Base-by-base conservation (phyloP, 1,140 invertebrate species). In the Trichomalopsis sarcophagae region DNA sequence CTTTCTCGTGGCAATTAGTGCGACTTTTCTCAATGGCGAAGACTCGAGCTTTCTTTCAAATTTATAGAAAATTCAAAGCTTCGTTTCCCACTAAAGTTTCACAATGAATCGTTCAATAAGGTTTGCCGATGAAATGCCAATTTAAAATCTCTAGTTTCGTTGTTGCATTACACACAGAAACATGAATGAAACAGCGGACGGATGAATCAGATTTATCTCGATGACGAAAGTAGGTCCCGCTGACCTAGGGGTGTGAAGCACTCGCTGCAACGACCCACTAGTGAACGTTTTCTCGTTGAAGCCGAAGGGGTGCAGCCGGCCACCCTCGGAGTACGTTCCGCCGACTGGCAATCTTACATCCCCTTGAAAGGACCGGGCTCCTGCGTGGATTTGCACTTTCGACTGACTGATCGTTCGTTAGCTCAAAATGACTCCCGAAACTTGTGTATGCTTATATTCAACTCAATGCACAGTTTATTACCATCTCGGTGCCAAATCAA, bases 291-390 rank as follows among this genome's bases (percentile, higher is more conserved):
- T 89, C 89, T 87, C 89, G 90, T 91, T 89, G 89, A 88, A 88
- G 86, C 87, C 77, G 10, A 2, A 36, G 71, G 77, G 76, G 69
- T 66, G 33, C 69, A 71, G 27, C 27, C 68, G 74, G 77, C 86
- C 88, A 76, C 89, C 90, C 90, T 89, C 75, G 62, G 69, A 55
- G 55, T 79, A 87, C 81, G 83, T 87, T 87, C 85, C 78, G 80
- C 87, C 85, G 78, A 74, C 82, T 84, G 80, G 84, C 77, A 90
- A 92, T 91, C 91, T 91, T 91, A 91, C 89, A 90, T 92, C 91
- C 91, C 90, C 90, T 92, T 91, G 30, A 91, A 62, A 91, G 88
- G 82, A 86, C 27, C 44, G 36, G 36, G 71, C 30, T n/a, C n/a
- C 30, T 81, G 68, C 33, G 17, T 27, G 23, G 66, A 23, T 68